These are phyloP conservation scores for Hemicrepidius hirtus DNA, from an alignment of 2,888 invertebrate species.

Conservation along the genomic window DNA sequence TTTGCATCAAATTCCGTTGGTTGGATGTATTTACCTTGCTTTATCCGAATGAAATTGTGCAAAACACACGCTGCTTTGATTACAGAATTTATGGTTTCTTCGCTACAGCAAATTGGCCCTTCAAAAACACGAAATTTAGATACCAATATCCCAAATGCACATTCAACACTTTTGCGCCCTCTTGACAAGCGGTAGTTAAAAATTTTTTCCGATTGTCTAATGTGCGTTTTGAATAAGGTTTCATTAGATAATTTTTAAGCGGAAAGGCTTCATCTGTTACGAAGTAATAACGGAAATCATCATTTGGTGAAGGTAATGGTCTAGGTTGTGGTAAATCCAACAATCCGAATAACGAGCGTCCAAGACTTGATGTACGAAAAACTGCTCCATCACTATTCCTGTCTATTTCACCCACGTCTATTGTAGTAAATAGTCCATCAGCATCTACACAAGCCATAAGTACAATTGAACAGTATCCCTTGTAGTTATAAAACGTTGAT, in stretches of 20 bases:
- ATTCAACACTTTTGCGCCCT: no score
- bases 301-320: constrained; percentile 3
- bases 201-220: constrained; percentile 11
- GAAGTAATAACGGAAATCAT: constrained; percentile 19
- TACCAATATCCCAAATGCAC: no score
- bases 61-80: no score
- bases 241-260: constrained; percentile 10
- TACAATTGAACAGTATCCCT: constrained; percentile 37
- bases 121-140: no score
- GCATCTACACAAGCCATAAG: constrained; percentile 40
- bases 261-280: constrained; percentile 32
- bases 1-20: no score
- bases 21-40: no score
- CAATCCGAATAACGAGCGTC: constrained; percentile 1
- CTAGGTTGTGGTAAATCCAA: constrained; percentile 27
- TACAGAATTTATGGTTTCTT: no score
- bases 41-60: no score
- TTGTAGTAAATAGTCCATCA: constrained; percentile 52
- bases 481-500: constrained; percentile 40
- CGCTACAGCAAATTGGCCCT: no score
- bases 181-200: no score
- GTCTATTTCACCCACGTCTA: constrained; percentile 56
- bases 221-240: constrained; percentile 12
- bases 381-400: constrained; percentile 58
- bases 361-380: constrained; percentile 41